These are phyloP conservation scores for Campoplex capitator DNA, from an alignment of 2,888 invertebrate species.

Conservation along the genomic window DNA sequence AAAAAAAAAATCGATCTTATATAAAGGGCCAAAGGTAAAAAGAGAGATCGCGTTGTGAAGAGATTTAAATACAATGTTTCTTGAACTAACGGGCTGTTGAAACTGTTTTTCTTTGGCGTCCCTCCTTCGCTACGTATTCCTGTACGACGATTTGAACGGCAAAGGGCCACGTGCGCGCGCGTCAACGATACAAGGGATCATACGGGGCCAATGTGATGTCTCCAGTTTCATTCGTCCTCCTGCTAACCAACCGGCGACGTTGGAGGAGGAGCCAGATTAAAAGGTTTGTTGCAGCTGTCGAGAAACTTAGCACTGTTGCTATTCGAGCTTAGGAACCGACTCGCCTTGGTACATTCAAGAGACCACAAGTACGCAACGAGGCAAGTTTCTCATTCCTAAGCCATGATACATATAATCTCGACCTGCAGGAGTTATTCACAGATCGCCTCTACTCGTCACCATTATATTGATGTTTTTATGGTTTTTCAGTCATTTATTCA, in stretches of 20 bases:
- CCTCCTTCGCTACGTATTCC: constrained; percentile 63
- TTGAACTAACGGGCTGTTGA: constrained; percentile 53
- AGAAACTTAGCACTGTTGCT: constrained; percentile 51
- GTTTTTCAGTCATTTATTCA: background rate
- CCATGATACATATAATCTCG: background rate
- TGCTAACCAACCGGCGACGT: constrained; percentile 60
- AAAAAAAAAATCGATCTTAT: background rate
- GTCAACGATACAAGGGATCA: constrained; percentile 46
- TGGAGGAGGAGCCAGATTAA: constrained; percentile 63
- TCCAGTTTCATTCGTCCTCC: constrained; percentile 65
- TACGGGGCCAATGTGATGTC: constrained; percentile 54
- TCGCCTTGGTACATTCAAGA: background rate
- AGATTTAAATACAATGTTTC: constrained; percentile 52
- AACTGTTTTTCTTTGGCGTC: constrained; percentile 60
- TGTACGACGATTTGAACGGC: constrained; percentile 56
- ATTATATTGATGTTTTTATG: background rate
- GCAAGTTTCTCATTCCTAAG: background rate
- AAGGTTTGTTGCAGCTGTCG: constrained; percentile 48
- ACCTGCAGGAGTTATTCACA: background rate
- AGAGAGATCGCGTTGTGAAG: background rate
- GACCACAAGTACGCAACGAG: background rate
- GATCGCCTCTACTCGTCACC: background rate
- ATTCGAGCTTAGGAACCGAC: constrained; percentile 28
- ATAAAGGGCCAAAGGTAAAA: background rate
- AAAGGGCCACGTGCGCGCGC: constrained; percentile 64